Conservation (phyloP, 2,797 vertebrate species). For the Potorous gilbertii region DNA sequence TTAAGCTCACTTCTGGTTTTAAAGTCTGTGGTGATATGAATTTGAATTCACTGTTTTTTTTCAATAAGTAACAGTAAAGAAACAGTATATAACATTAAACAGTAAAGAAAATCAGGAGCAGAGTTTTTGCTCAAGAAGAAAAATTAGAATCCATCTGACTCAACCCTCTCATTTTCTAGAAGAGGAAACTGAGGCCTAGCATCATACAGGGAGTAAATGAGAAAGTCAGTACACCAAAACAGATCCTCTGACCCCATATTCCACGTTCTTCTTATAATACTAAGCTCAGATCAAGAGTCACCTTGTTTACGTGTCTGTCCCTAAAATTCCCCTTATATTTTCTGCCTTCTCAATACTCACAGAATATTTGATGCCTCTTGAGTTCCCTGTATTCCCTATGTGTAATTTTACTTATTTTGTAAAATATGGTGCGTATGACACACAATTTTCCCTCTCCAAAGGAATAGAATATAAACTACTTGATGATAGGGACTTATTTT, state of each 20-base stretch:
- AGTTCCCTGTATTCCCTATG: background rate
- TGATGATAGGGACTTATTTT: background rate
- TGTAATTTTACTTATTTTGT: background rate
- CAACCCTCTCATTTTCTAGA: background rate
- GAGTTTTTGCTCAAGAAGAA: background rate
- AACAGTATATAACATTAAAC: background rate
- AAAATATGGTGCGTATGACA: background rate
- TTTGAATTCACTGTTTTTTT: background rate
- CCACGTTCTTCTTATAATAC: background rate
- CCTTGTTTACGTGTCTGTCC: background rate
- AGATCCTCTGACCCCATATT: background rate
- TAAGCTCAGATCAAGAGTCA: background rate
- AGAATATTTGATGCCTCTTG: background rate
- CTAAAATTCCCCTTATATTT: background rate
- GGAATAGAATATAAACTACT: background rate
- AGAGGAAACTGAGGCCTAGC: background rate
- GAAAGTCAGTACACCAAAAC: background rate
- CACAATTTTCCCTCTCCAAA: background rate
- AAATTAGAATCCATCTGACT: background rate
- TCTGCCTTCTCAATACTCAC: background rate
- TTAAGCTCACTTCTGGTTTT: background rate
- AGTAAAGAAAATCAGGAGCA: background rate
- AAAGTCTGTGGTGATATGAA: background rate
- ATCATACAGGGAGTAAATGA: background rate
- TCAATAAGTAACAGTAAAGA: background rate